Evolutionary conservation across 2,797 vertebrate genomes (phyloP).

Genomic region (Oreochromis grahami): DNA sequence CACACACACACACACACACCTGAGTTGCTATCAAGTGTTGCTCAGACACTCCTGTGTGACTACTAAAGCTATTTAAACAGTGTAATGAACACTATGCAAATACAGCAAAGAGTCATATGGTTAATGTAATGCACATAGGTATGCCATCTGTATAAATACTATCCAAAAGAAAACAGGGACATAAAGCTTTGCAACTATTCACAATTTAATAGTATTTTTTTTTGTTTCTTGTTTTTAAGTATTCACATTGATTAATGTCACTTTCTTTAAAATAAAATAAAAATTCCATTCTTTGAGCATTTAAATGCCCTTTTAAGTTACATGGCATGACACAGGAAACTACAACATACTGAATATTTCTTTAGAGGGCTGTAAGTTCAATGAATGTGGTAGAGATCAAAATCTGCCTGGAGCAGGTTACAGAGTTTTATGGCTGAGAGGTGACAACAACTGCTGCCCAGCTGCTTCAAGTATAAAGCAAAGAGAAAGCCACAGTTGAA

Average conservation of each 20-base stretch:
- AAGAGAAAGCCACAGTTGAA: background rate
- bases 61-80: conserved; percentile 65
- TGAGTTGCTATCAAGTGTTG: conserved; percentile 54
- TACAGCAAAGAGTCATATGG: conserved; percentile 50
- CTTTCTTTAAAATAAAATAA: background rate
- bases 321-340: background rate
- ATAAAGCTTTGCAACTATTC: conserved; percentile 37
- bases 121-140: conserved; percentile 14
- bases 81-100: conserved; percentile 65
- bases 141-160: conserved; percentile 34
- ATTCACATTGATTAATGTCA: background rate
- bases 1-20: background rate
- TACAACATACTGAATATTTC: background rate
- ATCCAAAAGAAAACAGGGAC: conserved; percentile 1
- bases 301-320: background rate
- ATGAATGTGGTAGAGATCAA: background rate
- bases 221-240: background rate
- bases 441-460: background rate
- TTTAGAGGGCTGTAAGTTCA: background rate
- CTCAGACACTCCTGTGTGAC: conserved; percentile 49
- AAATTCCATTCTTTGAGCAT: background rate
- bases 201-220: conserved; percentile 1
- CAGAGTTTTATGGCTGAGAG: conserved; percentile 1
- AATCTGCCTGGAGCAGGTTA: background rate
- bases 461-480: background rate